Evolutionary conservation across 2,113 vertebrate genomes (phyloP).

Genomic region (Sinocyclocheilus rhinocerous): DNA sequence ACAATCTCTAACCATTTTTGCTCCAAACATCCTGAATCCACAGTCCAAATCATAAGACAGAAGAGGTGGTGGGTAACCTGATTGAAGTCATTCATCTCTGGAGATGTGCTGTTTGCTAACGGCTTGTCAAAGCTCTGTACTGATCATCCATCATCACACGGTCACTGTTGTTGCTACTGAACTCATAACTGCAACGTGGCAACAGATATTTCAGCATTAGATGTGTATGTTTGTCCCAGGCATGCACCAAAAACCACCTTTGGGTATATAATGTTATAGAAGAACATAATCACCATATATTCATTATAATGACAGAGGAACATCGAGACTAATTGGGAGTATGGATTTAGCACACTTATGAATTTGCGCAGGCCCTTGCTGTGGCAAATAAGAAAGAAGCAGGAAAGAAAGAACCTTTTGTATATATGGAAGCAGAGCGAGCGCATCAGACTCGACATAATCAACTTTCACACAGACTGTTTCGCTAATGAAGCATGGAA

Average conservation of each 20-base stretch:
- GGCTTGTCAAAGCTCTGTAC: conserved; percentile 23
- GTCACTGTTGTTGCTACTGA: not conserved
- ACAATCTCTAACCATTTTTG: conserved; percentile 13
- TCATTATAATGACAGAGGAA: not conserved
- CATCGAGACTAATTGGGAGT: not conserved
- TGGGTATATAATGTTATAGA: not conserved
- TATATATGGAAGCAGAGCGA: conserved; percentile 5
- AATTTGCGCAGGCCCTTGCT: not conserved
- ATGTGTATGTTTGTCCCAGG: not conserved
- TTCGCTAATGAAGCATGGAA: conserved; percentile 48
- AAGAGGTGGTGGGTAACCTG: conserved; percentile 43
- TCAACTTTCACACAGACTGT: conserved; percentile 57
- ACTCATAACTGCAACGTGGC: not conserved
- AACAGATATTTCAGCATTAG: not conserved
- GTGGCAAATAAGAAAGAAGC: not conserved
- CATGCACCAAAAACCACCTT: not conserved
- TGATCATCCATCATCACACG: conserved; percentile 16
- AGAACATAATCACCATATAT: not conserved
- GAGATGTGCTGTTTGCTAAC: conserved; percentile 27
- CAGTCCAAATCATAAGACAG: conserved; percentile 14
- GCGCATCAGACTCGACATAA: conserved; percentile 56
- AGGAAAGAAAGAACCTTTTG: not conserved
- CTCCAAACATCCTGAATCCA: conserved; percentile 3
- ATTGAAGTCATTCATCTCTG: conserved; percentile 29
- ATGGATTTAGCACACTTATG: not conserved